These are phyloP conservation scores for Galemys pyrenaicus DNA, from an alignment of 2,113 vertebrate species.

Conservation along the genomic window DNA sequence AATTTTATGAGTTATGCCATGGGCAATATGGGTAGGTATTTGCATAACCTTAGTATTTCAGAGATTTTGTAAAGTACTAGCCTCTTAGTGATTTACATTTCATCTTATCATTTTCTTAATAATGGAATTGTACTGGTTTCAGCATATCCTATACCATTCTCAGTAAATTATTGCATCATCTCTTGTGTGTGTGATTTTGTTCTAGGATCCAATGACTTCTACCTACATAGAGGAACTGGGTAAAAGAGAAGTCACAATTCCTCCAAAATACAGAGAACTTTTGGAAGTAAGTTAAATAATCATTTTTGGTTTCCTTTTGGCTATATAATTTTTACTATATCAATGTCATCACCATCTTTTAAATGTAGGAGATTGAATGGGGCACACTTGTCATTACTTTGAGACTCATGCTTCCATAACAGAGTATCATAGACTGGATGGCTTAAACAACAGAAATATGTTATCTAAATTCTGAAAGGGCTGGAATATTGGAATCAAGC, in stretches of 20 bases:
- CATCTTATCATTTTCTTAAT: neutral
- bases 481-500: neutral
- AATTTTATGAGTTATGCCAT: neutral
- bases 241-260: slow-evolving; percentile 85
- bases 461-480: neutral
- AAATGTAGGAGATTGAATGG: neutral
- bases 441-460: neutral
- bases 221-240: slow-evolving; percentile 85
- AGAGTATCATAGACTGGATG: neutral
- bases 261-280: slow-evolving; percentile 86
- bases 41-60: neutral
- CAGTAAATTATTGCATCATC: neutral
- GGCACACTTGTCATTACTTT: neutral
- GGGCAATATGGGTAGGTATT: neutral
- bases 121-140: neutral
- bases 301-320: slow-evolving; percentile 19
- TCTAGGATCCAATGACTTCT: slow-evolving; percentile 83
- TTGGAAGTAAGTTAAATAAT: slow-evolving; percentile 83
- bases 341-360: neutral
- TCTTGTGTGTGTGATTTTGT: slow-evolving; percentile 32
- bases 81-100: slow-evolving; percentile 21
- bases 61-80: neutral
- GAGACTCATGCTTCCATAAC: neutral
- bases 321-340: neutral
- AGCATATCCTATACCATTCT: neutral